These are phyloP conservation scores for Cephonodes hylas DNA, from an alignment of 2,888 invertebrate genomes.

Conservation along the genomic window DNA sequence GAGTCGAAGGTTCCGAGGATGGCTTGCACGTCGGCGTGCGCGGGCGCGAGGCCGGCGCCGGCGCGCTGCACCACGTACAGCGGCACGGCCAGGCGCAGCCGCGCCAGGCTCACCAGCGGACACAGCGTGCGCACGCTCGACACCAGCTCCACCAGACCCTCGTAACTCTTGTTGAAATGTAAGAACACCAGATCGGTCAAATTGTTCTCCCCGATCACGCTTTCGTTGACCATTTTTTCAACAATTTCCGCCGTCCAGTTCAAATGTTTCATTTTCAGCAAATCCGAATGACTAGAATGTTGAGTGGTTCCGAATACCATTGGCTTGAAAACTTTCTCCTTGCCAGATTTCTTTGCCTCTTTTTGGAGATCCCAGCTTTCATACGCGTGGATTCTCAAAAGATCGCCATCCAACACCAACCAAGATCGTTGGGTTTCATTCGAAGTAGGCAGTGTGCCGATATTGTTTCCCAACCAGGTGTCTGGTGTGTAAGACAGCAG, in stretches of 20 bases:
- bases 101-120: conserved; percentile 86
- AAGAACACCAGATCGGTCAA: conserved; percentile 83
- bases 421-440: conserved; percentile 86
- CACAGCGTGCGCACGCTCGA: conserved; percentile 90
- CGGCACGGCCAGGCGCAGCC: conserved; percentile 83
- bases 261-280: conserved; percentile 80
- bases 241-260: conserved; percentile 86
- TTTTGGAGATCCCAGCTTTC: conserved; percentile 82
- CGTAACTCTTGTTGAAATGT: conserved; percentile 85
- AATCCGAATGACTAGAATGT: conserved; percentile 85
- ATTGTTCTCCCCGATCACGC: conserved; percentile 83
- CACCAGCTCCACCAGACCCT: conserved; percentile 86
- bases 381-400: conserved; percentile 84
- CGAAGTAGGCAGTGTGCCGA: conserved; percentile 83
- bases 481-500: conserved; percentile 86
- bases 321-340: conserved; percentile 68
- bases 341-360: conserved; percentile 60
- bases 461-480: conserved; percentile 84
- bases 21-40: conserved; percentile 87
- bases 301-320: conserved; percentile 88
- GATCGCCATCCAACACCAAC: conserved; percentile 87
- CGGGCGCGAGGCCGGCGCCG: conserved; percentile 61
- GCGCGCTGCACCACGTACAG: conserved; percentile 88
- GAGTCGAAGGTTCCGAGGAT: conserved; percentile 89
- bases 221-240: conserved; percentile 82